Evolutionary conservation across 2,797 vertebrate species (phyloP).

Genomic region (Ataeniobius toweri): DNA sequence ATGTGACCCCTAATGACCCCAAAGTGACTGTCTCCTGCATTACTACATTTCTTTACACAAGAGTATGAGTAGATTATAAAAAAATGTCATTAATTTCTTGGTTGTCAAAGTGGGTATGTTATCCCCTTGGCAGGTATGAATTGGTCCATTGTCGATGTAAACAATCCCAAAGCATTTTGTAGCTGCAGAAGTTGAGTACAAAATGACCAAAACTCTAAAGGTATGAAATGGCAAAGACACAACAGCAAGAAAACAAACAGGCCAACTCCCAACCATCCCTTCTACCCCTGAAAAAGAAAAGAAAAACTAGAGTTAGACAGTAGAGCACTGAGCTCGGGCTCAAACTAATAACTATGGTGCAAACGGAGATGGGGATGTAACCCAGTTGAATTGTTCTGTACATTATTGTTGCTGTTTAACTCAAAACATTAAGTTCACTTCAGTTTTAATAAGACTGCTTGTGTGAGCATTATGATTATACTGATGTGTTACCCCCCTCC

Average conservation of each 20-base stretch:
- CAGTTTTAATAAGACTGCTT: neutral
- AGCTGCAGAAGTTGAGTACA: neutral
- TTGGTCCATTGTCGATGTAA: neutral
- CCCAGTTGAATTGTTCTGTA: neutral
- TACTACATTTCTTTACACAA: no score
- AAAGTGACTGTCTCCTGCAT: no score
- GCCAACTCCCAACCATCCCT: neutral
- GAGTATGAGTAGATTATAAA: no score
- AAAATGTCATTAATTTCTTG: no score
- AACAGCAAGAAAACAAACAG: neutral
- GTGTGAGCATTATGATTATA: neutral
- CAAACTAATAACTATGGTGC: no score
- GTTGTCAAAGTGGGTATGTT: neutral
- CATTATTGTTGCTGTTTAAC: neutral
- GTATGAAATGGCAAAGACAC: neutral
- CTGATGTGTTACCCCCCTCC: neutral
- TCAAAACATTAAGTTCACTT: neutral
- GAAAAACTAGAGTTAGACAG: no score
- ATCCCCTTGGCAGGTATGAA: neutral
- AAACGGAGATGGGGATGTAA: neutral
- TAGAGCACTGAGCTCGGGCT: no score
- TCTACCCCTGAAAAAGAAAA: no score
- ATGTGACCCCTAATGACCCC: no score
- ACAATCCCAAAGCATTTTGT: neutral
- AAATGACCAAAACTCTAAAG: neutral